These are phyloP conservation scores for Pentamera pediparva DNA, from an alignment of 53 echinoderm and acorn worm species.

Conservation along the genomic window DNA sequence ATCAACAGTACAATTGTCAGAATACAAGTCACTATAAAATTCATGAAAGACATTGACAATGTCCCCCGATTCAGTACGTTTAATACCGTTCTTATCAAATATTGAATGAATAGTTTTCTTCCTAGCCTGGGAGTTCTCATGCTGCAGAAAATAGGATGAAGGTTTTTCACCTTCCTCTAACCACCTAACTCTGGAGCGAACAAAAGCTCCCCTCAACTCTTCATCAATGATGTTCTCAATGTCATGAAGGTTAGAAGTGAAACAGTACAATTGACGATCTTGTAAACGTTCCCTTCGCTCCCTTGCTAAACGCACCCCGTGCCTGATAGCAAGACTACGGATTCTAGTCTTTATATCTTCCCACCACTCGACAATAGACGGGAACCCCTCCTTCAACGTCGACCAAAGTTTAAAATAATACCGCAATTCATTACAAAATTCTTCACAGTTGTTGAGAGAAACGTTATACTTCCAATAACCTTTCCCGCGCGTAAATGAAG, in stretches of 20 bases:
- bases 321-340: constrained; percentile 24
- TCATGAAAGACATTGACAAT: constrained; percentile 1
- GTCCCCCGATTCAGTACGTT: background rate
- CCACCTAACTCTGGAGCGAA: constrained; percentile 21
- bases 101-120: background rate
- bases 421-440: constrained; percentile 28
- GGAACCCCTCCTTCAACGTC: constrained; percentile 39
- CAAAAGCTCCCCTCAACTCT: constrained; percentile 9
- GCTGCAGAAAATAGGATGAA: constrained; percentile 8
- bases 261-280: background rate
- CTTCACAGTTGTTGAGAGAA: constrained; percentile 12
- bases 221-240: background rate
- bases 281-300: background rate
- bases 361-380: constrained; percentile 38
- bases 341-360: constrained; percentile 33
- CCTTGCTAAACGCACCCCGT: constrained; percentile 9
- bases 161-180: constrained; percentile 37
- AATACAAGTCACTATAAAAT: background rate
- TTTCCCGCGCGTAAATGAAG: background rate
- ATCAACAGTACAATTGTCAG: background rate
- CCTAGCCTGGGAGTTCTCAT: constrained; percentile 7
- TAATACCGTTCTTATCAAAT: background rate
- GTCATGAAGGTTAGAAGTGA: background rate
- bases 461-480: constrained; percentile 57
- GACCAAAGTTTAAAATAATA: constrained; percentile 27